Conservation (phyloP, 2,888 invertebrate genomes). For the Aleiodes testaceus region DNA sequence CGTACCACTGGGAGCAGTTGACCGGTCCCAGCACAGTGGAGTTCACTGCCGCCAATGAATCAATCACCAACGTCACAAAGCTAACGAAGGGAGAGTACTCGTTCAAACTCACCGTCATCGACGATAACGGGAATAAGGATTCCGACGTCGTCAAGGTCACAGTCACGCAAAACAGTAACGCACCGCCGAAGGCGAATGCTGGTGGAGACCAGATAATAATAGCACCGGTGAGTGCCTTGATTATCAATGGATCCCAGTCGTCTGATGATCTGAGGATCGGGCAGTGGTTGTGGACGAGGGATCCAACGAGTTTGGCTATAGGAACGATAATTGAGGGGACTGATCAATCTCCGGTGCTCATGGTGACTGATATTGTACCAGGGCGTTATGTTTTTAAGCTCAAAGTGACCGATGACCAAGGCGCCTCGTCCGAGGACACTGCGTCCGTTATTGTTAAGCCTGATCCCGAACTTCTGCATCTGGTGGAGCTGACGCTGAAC, state of each 20-base stretch:
- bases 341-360: conserved; percentile 84
- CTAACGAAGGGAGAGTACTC: conserved; percentile 89
- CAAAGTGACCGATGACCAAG: conserved; percentile 93
- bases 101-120: conserved; percentile 86
- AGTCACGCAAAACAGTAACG: conserved; percentile 93
- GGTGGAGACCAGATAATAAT: conserved; percentile 88
- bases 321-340: conserved; percentile 86
- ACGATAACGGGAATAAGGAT: conserved; percentile 89
- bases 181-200: conserved; percentile 90
- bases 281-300: conserved; percentile 88
- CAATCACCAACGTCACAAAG: conserved; percentile 84
- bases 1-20: conserved; percentile 89
- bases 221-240: conserved; percentile 83
- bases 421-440: conserved; percentile 85
- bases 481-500: conserved; percentile 88
- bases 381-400: conserved; percentile 92
- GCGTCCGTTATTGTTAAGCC: conserved; percentile 88
- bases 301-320: conserved; percentile 85
- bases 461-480: conserved; percentile 82
- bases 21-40: conserved; percentile 76
- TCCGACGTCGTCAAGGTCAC: conserved; percentile 82
- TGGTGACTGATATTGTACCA: conserved; percentile 87
- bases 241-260: conserved; percentile 89
- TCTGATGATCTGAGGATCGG: conserved; percentile 90
- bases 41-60: conserved; percentile 76